Base-by-base conservation (phyloP, 2,113 vertebrate genomes). In the Sinocyclocheilus maitianheensis region DNA sequence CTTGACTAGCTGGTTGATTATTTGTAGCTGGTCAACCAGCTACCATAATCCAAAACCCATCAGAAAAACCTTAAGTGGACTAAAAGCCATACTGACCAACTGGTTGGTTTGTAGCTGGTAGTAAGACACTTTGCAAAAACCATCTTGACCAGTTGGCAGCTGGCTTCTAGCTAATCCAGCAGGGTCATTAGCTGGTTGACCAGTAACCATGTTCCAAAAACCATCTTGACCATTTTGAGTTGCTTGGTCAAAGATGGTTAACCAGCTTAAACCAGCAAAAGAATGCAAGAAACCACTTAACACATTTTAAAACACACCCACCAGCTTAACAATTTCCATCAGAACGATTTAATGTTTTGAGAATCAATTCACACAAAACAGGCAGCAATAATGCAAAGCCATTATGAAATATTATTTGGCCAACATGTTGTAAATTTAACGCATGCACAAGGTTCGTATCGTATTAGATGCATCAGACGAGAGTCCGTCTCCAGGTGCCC, bases 401-500 rank as follows among this genome's bases (percentile, higher is more conserved):
- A 16, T 40, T 24, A 20, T 53, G 77, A 60, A 78, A 58, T 22
- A 37, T 80, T 43, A 62, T 43, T 16, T 26, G 22, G 11, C 43
- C 13, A 20, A 30, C 26, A 10, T 30, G 60, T 20, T 18, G 62
- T 20, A 67, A 67, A 65, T 67, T 1, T 58, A 83, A 53, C 46
- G 24, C 43, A 34, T 69, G 48, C 62, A 67, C 65, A 30, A 13
- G 60, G 58, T 10, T 80, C 3, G 22, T 34, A 69, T 80, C 3
- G 22, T 34, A 69, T 67, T 20, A 82, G 58, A 51, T 22, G 63
- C 43, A 51, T 67, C 5, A 24, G 40, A 83, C 20, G 16, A 51
- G 60, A 77, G 81, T 16, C 24, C 2, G 40, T 75, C 43, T 67
- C 40, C 85, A 90, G 85, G 86, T 89, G 77, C 40, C 65, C 18